Percentiles rank a stretch among this genome's conserved stretches.
Evolutionary conservation across 2,797 vertebrate genomes (phyloP).

Genomic region (Lerista edwardsae): DNA sequence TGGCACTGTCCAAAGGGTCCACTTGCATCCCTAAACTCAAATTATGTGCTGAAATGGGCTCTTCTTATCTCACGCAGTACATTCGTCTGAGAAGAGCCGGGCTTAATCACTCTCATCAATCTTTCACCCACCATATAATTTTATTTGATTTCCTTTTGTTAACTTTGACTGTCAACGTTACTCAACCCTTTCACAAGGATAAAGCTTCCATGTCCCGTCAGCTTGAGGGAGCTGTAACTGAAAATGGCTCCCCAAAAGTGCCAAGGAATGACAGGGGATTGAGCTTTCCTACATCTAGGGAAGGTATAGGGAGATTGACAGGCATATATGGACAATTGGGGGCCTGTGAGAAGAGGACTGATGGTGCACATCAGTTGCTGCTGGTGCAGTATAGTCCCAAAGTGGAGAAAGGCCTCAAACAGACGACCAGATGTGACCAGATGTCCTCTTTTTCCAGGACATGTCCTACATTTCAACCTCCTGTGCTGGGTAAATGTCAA

Average conservation of each 20-base stretch:
- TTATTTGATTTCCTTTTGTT: constrained; percentile 29
- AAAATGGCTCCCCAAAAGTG: background rate
- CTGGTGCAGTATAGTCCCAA: too few relatives aligned
- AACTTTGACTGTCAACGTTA: constrained; percentile 33
- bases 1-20: background rate
- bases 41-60: background rate
- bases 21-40: constrained; percentile 1
- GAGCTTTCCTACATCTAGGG: background rate
- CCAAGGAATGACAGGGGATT: constrained; percentile 24
- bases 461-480: too few relatives aligned
- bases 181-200: constrained; percentile 17
- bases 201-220: constrained; percentile 25
- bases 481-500: too few relatives aligned
- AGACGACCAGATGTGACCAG: too few relatives aligned
- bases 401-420: too few relatives aligned
- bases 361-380: too few relatives aligned
- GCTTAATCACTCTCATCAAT: constrained; percentile 27
- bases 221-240: background rate
- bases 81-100: constrained; percentile 14
- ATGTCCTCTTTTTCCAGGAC: too few relatives aligned
- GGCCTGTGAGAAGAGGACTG: too few relatives aligned
- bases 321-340: too few relatives aligned
- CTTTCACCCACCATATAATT: constrained; percentile 18
- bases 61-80: background rate
- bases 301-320: too few relatives aligned